A percentile compares a stretch with the other conserved stretches of the same genome.
phyloP scores from a whole-genome alignment of 2,888 invertebrate species.

The Brassicogethes aeneus region DNA sequence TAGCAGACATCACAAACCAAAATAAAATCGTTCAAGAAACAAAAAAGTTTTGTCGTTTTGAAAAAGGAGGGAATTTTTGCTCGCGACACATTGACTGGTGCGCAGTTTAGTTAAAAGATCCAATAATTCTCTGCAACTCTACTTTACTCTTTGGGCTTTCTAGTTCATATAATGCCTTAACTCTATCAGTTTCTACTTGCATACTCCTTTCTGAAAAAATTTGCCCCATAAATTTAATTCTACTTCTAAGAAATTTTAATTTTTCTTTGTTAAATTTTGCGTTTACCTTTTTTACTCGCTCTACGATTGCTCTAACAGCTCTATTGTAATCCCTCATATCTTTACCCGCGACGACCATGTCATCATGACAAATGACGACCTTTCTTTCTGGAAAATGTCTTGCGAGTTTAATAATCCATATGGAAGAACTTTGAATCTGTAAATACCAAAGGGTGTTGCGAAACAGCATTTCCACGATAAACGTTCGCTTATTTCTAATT shows the following conservation, averaged over 20 bases:
- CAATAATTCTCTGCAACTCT: slow-evolving; percentile 10
- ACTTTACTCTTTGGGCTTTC: slow-evolving; percentile 10
- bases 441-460: slow-evolving; percentile 13
- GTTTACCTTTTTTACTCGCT: slow-evolving; percentile 11
- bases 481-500: slow-evolving; percentile 2
- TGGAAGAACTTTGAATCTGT: slow-evolving; percentile 12
- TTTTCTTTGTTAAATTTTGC: slow-evolving; percentile 17
- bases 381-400: slow-evolving; percentile 16
- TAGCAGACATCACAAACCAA: too few species aligned
- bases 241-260: slow-evolving; percentile 13
- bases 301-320: slow-evolving; percentile 11
- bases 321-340: slow-evolving; percentile 13
- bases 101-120: too few species aligned
- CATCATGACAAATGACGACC: slow-evolving; percentile 15
- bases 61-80: too few species aligned
- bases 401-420: slow-evolving; percentile 17
- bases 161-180: slow-evolving; percentile 11
- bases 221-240: slow-evolving; percentile 7
- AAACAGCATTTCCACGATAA: slow-evolving; percentile 19
- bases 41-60: too few species aligned
- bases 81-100: too few species aligned
- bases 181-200: slow-evolving; percentile 3
- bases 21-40: too few species aligned
- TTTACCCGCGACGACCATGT: slow-evolving; percentile 12
- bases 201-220: slow-evolving; percentile 1